A percentile compares a stretch with the other conserved stretches of the same genome.
Evolutionary conservation across 2,797 vertebrate genomes (phyloP).

Genomic region (Acanthurus lineatus): DNA sequence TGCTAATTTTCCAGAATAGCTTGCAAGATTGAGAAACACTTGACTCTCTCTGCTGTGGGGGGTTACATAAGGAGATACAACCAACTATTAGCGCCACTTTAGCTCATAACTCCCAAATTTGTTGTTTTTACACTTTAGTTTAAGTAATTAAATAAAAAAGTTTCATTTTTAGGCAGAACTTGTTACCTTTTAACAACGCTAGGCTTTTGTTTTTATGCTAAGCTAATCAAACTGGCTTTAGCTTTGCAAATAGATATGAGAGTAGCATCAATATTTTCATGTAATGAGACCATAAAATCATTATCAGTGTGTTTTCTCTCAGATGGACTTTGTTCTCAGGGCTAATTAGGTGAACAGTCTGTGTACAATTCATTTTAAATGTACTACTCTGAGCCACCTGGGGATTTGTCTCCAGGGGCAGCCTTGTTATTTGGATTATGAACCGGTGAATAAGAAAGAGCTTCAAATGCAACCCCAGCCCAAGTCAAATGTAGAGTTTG

Average conservation of each 20-base stretch:
- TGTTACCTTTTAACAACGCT: neutral
- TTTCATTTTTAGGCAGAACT: neutral
- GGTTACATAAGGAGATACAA: neutral
- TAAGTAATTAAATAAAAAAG: neutral
- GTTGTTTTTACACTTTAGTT: neutral
- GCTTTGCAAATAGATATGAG: neutral
- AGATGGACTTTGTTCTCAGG: conserved; percentile 25
- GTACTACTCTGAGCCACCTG: conserved; percentile 44
- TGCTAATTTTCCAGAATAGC: neutral
- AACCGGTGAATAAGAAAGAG: conserved; percentile 61
- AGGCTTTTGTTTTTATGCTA: neutral
- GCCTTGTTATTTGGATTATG: conserved; percentile 49
- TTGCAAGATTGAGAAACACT: neutral
- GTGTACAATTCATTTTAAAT: conserved; percentile 39
- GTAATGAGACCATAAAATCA: neutral
- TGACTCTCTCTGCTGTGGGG: no score
- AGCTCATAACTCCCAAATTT: neutral
- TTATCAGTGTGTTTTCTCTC: neutral
- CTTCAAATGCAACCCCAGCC: conserved; percentile 39
- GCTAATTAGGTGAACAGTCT: conserved; percentile 22
- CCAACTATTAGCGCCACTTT: neutral
- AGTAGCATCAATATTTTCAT: neutral
- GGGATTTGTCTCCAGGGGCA: conserved; percentile 32
- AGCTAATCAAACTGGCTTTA: neutral
- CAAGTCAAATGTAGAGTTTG: conserved; percentile 54